Evolutionary conservation across 2,888 invertebrate species (phyloP), one percentile per base, ranked within the genome.

Genomic region (Liodrosophila aerea): DNA sequence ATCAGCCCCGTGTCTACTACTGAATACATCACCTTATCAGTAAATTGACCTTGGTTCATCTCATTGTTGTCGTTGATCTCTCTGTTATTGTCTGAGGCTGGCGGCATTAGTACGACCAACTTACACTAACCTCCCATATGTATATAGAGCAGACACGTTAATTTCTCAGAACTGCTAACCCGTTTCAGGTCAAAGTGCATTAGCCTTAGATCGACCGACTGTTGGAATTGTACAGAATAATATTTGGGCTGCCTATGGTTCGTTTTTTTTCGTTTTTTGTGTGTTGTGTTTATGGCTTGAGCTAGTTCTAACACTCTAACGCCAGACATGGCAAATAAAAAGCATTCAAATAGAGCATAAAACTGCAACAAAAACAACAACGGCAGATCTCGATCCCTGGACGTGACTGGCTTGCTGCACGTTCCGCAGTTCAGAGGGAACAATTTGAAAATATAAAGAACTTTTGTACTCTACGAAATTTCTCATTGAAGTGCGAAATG

Each of bases 271-370:
- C 5, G 22, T 22, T 22, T 22, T 22, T 22, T 22, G 22, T 22
- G 22, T 22, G 5, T 5, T 22, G 64, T 59, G 65, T 75, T 72
- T 72, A 74, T 74, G 74, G 57, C 44, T 51, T 22, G 37, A 39
- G 45, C 47, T 43, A 54, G 60, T 71, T 63, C 60, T 70, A 69
- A 53, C 85, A 67, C 75, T 85, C 74, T 78, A 63, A 71, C 57
- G 70, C 67, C 73, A 83, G 80, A 80, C 86, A 83, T 73, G 85
- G 65, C 85, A 80, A 76, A 80, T 85, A 85, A 83, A 77, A 85
- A 57, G 47, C 82, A 49, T 68, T 76, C 75, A 78, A 78, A 78
- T 78, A 83, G 80, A 83, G 84, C 86, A 83, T 80, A 78, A 22
- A 81, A 80, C 60, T 76, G 67, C 76, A 76, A 51, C 59, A 69